Conservation (phyloP, 2,113 vertebrate genomes). For the Progne subis region DNA sequence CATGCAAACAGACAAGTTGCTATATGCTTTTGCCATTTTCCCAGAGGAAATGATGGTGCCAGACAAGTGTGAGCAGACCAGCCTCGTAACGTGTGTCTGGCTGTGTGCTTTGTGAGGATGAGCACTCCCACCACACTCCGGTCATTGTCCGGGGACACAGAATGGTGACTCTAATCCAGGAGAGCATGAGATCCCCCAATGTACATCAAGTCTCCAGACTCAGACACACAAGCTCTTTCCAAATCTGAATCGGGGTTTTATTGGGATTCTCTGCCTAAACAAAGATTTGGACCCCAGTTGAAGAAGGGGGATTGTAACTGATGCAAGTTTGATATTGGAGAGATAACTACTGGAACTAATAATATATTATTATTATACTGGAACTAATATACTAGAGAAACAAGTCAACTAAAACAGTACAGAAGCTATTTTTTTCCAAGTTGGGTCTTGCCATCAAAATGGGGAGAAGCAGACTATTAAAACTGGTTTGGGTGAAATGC, state of each 20-base stretch:
- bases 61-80: slow-evolving; percentile 57
- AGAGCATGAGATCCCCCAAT: not conserved
- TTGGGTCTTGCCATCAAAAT: not conserved
- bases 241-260: not conserved
- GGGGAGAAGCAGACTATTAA: not conserved
- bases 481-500: not conserved
- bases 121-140: not conserved
- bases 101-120: not conserved
- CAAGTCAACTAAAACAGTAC: not conserved
- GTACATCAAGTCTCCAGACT: not conserved
- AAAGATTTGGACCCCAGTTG: not conserved
- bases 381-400: not conserved
- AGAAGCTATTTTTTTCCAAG: not conserved
- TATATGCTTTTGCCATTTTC: slow-evolving; percentile 58
- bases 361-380: too few species aligned
- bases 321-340: not conserved
- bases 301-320: not conserved
- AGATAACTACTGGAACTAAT: not conserved
- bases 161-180: not conserved
- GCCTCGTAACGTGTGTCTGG: not conserved
- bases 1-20: slow-evolving; percentile 48
- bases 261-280: not conserved
- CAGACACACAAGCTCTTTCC: not conserved
- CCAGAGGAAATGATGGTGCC: slow-evolving; percentile 56
- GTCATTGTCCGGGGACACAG: not conserved